Evolutionary conservation across 2,113 vertebrate genomes (phyloP), one percentile per base, ranked within the genome.

Genomic region (Tetrax tetrax): DNA sequence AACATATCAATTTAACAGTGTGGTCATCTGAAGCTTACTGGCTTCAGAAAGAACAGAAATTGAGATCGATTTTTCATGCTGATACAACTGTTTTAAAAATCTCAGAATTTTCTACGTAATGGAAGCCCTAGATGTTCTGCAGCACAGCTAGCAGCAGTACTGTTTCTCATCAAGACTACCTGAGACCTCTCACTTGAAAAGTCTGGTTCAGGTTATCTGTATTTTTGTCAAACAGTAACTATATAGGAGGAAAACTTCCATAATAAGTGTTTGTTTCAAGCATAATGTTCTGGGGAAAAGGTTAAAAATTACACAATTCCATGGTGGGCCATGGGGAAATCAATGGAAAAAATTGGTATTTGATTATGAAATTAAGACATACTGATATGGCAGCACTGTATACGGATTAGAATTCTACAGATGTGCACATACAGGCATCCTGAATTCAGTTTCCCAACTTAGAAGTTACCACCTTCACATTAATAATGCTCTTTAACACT

Each of bases 341-440:
- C 48, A 41, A 37, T 14, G 5, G 19, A 35, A 54, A 95, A 95
- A 83, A 48, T 3, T 22, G 11, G 28, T 54, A 45, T 71, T 51
- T 59, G 48, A 17, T 70, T 41, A 51, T n/a, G 37, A 60, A 81
- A 90, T 8, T 9, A 29, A 41, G 6, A 20, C 25, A 60, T 19
- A 6, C 12, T 51, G 38, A 35, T 18, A 9, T 48, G 27, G 21
- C 48, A 76, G 56, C 6, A 50, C 14, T 19, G 16, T 16, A 21
- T 4, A 31, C 1, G 1, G 28, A 76, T 71, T 65, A 33, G 43
- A 91, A 70, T 47, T 38, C 45, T 27, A 18, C 23, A 23, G 20
- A 10, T 1, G 0, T 68, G 14, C 61, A 31, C n/a, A 19, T 11
- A 15, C 4, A 38, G 29, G 23, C 27, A 29, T 20, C 25, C 7